phyloP scores from a whole-genome alignment of 1,140 invertebrate species.

The Hermetia illucens region DNA sequence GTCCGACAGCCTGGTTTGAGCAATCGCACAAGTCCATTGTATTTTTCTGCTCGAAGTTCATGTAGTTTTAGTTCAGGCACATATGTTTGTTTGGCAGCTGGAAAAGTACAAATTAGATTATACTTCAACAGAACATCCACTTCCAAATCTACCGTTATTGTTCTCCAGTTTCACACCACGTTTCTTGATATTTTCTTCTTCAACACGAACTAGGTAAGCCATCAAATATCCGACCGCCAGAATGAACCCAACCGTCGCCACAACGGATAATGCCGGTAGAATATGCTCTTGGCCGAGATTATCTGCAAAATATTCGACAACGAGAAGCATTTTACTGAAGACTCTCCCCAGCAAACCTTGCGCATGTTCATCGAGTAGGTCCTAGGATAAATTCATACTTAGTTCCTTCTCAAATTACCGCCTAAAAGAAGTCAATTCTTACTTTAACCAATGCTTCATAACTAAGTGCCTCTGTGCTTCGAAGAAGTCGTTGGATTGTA shows the following conservation, averaged over 20 bases:
- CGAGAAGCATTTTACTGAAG: constrained; percentile 47
- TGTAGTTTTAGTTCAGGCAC: constrained; percentile 61
- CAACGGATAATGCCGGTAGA: constrained; percentile 63
- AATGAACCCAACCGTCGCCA: constrained; percentile 69
- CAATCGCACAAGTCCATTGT: constrained; percentile 83
- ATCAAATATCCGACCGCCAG: constrained; percentile 72
- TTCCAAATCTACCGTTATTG: constrained; percentile 27
- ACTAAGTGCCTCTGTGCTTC: constrained; percentile 50
- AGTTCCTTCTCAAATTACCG: no score
- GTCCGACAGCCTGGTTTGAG: constrained; percentile 92
- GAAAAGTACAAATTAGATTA: constrained; percentile 1
- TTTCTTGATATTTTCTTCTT: constrained; percentile 62
- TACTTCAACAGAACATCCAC: constrained; percentile 4
- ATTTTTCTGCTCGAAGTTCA: constrained; percentile 87
- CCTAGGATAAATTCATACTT: constrained; percentile 35
- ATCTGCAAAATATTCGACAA: constrained; percentile 58
- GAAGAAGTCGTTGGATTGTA: constrained; percentile 54
- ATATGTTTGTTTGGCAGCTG: constrained; percentile 7
- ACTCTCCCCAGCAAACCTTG: constrained; percentile 56
- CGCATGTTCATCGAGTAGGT: constrained; percentile 60
- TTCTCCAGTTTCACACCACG: constrained; percentile 29
- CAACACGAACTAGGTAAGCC: constrained; percentile 70
- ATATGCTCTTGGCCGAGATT: constrained; percentile 68
- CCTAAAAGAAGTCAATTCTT: constrained; percentile 9
- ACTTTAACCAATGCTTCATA: constrained; percentile 55